phyloP scores from a whole-genome alignment of 2,888 invertebrate genomes.

The Tubulanus polymorphus region DNA sequence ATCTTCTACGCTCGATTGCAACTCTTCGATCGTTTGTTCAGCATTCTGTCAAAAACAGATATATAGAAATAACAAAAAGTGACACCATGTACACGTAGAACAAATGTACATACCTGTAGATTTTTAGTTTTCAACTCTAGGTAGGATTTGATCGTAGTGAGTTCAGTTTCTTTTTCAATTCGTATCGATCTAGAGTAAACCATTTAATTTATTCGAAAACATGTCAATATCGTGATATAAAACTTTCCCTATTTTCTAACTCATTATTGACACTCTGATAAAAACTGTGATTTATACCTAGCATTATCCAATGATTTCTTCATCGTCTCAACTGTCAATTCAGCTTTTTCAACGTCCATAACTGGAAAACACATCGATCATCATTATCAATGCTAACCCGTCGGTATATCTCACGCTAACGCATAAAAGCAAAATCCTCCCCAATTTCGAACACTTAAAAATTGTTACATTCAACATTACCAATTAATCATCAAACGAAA shows the following conservation, averaged over 20 bases:
- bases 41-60: conserved; percentile 21
- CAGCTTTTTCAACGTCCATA: conserved; percentile 42
- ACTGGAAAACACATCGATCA: conserved; percentile 22
- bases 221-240: too few species aligned
- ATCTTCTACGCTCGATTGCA: conserved; percentile 32
- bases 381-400: too few species aligned
- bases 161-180: conserved; percentile 24
- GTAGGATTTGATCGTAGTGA: conserved; percentile 23
- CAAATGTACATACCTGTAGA: conserved; percentile 26
- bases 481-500: too few species aligned
- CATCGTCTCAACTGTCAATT: conserved; percentile 33
- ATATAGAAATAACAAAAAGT: not conserved
- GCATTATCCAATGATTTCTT: conserved; percentile 23
- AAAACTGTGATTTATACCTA: not conserved
- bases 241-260: too few species aligned
- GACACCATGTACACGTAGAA: too few species aligned
- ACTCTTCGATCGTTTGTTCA: conserved; percentile 22
- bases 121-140: conserved; percentile 27
- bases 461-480: too few species aligned
- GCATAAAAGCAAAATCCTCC: too few species aligned
- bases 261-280: conserved; percentile 24
- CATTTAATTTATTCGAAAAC: too few species aligned
- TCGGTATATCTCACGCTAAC: too few species aligned
- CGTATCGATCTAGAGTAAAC: conserved; percentile 17
- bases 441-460: too few species aligned